These are phyloP conservation scores for Ramphastos sulfuratus DNA, from an alignment of 2,113 vertebrate genomes.

Conservation along the genomic window DNA sequence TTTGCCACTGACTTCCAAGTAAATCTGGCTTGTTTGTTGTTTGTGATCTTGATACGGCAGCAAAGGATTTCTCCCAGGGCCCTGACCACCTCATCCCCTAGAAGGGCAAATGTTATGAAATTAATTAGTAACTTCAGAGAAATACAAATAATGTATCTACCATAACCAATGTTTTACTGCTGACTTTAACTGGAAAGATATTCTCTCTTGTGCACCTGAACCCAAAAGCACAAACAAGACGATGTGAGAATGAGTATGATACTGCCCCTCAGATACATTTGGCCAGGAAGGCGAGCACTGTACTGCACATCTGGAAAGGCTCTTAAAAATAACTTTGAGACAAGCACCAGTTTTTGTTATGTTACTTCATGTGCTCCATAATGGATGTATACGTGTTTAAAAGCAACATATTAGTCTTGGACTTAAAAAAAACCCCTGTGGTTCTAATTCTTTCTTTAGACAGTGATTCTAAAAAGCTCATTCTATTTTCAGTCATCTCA, in stretches of 20 bases:
- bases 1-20: not conserved
- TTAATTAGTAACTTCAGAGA: not conserved
- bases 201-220: not conserved
- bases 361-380: not conserved
- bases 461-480: constrained; percentile 9
- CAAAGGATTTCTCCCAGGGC: not conserved
- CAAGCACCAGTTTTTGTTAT: not conserved
- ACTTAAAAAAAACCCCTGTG: not conserved
- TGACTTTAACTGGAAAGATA: not conserved
- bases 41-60: fast-evolving
- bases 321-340: not conserved
- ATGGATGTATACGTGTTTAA: not conserved
- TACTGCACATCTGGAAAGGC: not conserved
- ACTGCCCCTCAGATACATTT: not conserved
- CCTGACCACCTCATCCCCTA: not conserved
- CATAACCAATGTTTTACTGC: not conserved
- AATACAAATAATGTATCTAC: not conserved
- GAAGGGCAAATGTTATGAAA: not conserved
- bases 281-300: not conserved
- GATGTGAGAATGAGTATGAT: not conserved
- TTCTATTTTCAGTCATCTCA: not conserved
- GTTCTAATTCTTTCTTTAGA: constrained; percentile 14
- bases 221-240: not conserved
- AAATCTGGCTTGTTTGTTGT: not conserved
- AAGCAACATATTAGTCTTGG: not conserved